phyloP scores from a whole-genome alignment of 2,113 vertebrate genomes.

The Melospiza melodia region DNA sequence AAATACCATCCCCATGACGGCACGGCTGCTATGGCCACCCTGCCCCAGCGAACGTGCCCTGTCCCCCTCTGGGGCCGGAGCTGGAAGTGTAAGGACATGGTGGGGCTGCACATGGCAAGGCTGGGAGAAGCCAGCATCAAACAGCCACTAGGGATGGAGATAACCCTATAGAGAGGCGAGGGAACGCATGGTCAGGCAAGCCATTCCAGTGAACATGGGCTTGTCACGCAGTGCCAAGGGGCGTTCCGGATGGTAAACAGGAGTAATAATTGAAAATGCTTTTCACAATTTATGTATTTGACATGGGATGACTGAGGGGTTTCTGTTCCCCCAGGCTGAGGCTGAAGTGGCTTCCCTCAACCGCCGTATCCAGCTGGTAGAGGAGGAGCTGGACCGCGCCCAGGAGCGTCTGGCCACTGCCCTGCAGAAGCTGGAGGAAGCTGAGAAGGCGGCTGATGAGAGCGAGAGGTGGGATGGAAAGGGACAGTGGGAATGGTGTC shows the following conservation, averaged over 20 bases:
- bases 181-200: background rate
- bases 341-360: constrained; percentile 96
- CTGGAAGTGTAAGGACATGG: background rate
- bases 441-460: constrained; percentile 96
- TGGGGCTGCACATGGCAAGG: background rate
- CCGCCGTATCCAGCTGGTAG: constrained; percentile 96
- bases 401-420: constrained; percentile 95
- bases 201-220: background rate
- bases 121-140: background rate
- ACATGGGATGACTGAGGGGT: background rate
- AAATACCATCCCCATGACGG: background rate
- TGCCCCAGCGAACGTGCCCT: fast-evolving
- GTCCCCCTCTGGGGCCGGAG: fast-evolving
- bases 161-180: fast-evolving
- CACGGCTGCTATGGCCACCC: background rate
- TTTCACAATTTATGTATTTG: background rate
- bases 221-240: background rate
- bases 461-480: constrained; percentile 85
- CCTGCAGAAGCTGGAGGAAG: constrained; percentile 96
- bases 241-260: background rate
- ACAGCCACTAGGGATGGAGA: background rate
- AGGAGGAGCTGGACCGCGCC: constrained; percentile 95
- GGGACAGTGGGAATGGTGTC: background rate
- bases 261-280: background rate
- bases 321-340: constrained; percentile 82